Conservation (phyloP, 1,140 invertebrate species). For the Saxidomus purpurata region DNA sequence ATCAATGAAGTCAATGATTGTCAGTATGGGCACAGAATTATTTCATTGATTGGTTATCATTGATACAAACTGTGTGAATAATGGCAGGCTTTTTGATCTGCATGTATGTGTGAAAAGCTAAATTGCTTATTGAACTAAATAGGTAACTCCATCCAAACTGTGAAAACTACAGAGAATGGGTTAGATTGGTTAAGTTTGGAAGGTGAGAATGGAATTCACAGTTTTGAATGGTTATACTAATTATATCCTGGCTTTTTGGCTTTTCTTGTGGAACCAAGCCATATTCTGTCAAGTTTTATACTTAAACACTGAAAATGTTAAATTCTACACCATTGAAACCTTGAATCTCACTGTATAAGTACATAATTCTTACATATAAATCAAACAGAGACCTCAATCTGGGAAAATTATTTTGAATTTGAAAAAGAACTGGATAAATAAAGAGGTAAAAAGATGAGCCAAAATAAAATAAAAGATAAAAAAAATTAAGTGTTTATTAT, state of each 20-base stretch:
- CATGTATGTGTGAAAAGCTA: conserved; percentile 29
- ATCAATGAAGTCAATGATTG: neutral
- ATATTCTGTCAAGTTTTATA: neutral
- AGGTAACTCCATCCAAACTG: neutral
- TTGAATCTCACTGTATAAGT: neutral
- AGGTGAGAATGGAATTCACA: neutral
- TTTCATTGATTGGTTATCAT: neutral
- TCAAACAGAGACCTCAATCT: too few relatives aligned
- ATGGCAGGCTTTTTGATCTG: neutral
- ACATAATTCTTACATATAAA: too few relatives aligned
- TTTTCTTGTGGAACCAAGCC: neutral
- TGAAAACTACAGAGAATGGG: neutral
- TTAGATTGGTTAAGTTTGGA: neutral
- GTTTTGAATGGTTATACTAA: neutral
- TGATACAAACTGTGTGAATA: conserved; percentile 3
- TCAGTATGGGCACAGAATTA: neutral
- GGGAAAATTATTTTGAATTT: too few relatives aligned
- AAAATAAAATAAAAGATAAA: too few relatives aligned
- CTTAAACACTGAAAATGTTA: neutral
- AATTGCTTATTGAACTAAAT: neutral
- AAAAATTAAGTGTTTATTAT: too few relatives aligned
- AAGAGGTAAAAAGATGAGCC: too few relatives aligned
- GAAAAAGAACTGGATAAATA: too few relatives aligned
- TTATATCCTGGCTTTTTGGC: neutral
- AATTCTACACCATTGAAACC: neutral